Evolutionary conservation across 2,797 vertebrate genomes (phyloP).

Genomic region (Danionella dracula): DNA sequence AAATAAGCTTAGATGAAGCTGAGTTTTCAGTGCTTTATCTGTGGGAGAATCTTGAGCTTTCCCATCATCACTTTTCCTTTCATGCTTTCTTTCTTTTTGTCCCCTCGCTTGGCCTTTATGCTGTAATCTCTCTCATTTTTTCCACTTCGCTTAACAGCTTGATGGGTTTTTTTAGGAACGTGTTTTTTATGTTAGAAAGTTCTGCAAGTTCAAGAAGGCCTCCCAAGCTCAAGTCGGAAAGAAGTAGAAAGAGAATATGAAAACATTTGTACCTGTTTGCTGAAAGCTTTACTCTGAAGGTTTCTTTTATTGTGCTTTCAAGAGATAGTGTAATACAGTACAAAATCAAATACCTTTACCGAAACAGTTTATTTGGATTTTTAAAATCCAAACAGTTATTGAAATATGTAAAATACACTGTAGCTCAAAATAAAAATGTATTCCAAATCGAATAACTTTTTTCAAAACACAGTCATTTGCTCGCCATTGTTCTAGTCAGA

Average conservation of each 20-base stretch:
- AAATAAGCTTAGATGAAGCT: conserved; percentile 62
- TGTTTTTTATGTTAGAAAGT: conserved; percentile 56
- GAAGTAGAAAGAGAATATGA: conserved; percentile 1
- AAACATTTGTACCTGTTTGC: too few relatives aligned
- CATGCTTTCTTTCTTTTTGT: not conserved
- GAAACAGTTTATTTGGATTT: too few relatives aligned
- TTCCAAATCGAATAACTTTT: too few relatives aligned
- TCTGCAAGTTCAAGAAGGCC: conserved; percentile 35
- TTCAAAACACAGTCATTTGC: too few relatives aligned
- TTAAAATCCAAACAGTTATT: too few relatives aligned
- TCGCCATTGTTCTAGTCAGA: too few relatives aligned
- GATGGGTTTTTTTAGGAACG: conserved; percentile 58
- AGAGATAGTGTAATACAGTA: too few relatives aligned
- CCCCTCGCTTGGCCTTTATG: conserved; percentile 28
- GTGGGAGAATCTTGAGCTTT: conserved; percentile 27
- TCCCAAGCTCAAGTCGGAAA: conserved; percentile 10
- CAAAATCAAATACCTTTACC: too few relatives aligned
- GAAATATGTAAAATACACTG: too few relatives aligned
- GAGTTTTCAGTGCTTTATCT: conserved; percentile 46
- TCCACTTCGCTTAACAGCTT: conserved; percentile 57
- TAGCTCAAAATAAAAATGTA: too few relatives aligned
- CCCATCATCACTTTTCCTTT: conserved; percentile 24
- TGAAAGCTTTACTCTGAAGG: too few relatives aligned
- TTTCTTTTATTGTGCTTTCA: too few relatives aligned
- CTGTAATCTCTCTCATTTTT: conserved; percentile 51